A percentile compares a stretch with the other conserved stretches of the same genome.
Conservation (phyloP, 2,888 invertebrate genomes). For the Melanchra persicariae region DNA sequence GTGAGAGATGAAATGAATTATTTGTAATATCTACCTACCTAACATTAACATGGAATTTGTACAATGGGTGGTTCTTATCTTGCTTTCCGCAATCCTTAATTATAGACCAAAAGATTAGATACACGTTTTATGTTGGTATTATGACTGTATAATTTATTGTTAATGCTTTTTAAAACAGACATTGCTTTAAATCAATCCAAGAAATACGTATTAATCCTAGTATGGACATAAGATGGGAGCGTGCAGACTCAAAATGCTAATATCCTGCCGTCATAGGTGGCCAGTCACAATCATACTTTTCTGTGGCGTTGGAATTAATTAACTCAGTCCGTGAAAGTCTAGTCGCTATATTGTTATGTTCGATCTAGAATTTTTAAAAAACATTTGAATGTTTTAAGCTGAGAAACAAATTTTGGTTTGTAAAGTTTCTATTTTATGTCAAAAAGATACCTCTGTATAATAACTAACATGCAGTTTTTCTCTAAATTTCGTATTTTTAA, state of each 20-base stretch:
- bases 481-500: no score
- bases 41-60: neutral
- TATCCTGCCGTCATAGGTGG: conserved; percentile 45
- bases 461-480: no score
- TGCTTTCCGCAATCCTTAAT: neutral
- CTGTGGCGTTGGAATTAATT: conserved; percentile 47
- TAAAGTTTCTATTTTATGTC: neutral
- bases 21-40: neutral
- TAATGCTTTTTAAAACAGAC: neutral
- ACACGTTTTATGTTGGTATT: neutral
- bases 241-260: conserved; percentile 22
- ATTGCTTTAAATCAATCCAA: conserved; percentile 13
- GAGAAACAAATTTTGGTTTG: conserved; percentile 5
- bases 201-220: conserved; percentile 22
- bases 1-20: neutral
- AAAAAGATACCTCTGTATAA: no score
- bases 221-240: conserved; percentile 11
- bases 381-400: conserved; percentile 12
- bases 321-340: conserved; percentile 36
- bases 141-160: conserved; percentile 20
- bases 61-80: neutral
- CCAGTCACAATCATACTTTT: conserved; percentile 19
- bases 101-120: neutral
- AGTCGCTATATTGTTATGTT: conserved; percentile 11
- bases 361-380: neutral